Conservation (phyloP, 1,140 invertebrate genomes). For the Berghia stephanieae region DNA sequence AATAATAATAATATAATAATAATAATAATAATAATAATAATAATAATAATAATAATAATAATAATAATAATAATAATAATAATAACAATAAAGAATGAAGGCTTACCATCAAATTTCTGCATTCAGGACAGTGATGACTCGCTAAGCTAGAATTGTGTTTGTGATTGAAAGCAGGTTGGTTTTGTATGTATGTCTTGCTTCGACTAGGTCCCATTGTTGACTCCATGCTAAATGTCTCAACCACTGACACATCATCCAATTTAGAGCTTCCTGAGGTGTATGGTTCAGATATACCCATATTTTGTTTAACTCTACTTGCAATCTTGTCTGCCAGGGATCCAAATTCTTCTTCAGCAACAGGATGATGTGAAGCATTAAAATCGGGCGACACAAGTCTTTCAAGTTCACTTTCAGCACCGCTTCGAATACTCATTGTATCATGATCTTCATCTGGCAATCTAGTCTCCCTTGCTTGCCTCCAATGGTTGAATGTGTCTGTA, state of each 20-base stretch:
- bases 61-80: conserved; percentile 34
- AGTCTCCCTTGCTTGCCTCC: background rate
- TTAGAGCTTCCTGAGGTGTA: background rate
- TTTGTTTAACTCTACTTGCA: conserved; percentile 18
- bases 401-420: conserved; percentile 28
- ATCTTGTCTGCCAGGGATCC: conserved; percentile 22
- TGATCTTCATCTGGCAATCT: background rate
- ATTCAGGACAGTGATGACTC: conserved; percentile 23
- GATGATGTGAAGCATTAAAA: background rate
- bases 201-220: background rate
- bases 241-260: too few relatives aligned
- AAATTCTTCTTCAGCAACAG: conserved; percentile 21
- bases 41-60: too few relatives aligned
- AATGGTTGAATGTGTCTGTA: background rate
- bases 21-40: too few relatives aligned
- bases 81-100: background rate
- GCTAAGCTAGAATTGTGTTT: background rate
- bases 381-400: conserved; percentile 25
- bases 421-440: conserved; percentile 10
- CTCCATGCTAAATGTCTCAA: too few relatives aligned
- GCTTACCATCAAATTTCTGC: conserved; percentile 25
- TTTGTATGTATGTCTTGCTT: background rate
- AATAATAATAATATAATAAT: too few relatives aligned
- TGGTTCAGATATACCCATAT: conserved; percentile 8
- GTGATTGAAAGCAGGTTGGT: background rate